Evolutionary conservation across 2,113 vertebrate species (phyloP).

Genomic region (Otolemur garnettii): DNA sequence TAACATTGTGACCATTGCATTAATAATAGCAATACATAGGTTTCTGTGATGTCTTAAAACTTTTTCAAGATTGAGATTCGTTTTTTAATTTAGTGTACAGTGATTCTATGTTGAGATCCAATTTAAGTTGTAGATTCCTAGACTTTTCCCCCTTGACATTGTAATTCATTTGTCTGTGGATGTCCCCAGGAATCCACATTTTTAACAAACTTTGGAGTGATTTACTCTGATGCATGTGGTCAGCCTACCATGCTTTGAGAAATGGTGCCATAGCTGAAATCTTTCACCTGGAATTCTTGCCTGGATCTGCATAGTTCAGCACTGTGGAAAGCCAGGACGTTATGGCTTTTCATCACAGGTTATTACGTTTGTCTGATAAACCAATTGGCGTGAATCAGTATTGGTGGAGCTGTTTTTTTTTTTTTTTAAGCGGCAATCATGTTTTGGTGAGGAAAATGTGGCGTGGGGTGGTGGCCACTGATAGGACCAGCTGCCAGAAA

Average conservation of each 20-base stretch:
- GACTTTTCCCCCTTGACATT: background rate
- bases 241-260: background rate
- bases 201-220: slow-evolving; percentile 24
- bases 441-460: background rate
- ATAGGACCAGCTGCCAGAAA: background rate
- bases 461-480: background rate
- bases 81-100: background rate
- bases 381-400: background rate
- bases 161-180: background rate
- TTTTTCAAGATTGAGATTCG: slow-evolving; percentile 32
- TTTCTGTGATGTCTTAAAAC: slow-evolving; percentile 42
- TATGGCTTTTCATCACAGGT: background rate
- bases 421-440: background rate
- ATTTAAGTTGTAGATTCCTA: slow-evolving; percentile 46
- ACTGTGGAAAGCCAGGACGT: background rate
- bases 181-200: background rate
- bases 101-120: background rate
- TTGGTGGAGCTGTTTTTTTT: background rate
- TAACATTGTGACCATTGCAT: background rate
- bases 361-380: slow-evolving; percentile 5
- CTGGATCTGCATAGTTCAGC: background rate
- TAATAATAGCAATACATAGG: slow-evolving; percentile 36
- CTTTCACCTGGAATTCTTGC: slow-evolving; percentile 9
- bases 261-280: background rate
- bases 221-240: background rate